Evolutionary conservation across 2,888 invertebrate species (phyloP), one percentile per base, ranked within the genome.

Genomic region (Hypercompe scribonia): DNA sequence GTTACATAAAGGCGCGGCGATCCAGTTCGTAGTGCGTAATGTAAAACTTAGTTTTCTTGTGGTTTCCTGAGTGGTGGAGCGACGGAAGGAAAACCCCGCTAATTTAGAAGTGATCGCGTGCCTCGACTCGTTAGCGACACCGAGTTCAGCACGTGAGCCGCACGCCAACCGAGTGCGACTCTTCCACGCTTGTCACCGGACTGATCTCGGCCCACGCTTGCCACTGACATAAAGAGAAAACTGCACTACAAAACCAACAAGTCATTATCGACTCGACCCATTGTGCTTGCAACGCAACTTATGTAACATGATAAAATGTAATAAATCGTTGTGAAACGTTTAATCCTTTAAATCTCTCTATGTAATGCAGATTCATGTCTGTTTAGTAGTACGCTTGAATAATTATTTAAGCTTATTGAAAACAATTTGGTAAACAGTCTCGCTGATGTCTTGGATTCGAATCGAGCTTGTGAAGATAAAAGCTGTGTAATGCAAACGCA

Each of bases 361-460:
- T 83, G 89, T 89, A 90, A 92, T 90, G 90, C 89, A 89, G 88
- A 89, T 88, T 89, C 86, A 88, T 86, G 86, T 89, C 88, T 87
- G 85, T 87, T 87, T 86, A 87, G 86, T 87, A 89, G 85, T 84
- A 87, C 84, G 86, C 90, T 92, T 92, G 89, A 90, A 90, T 90
- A 92, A 93, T 93, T 94, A 91, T 90, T 91, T 92, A 91, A 91
- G 91, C 90, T 93, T 93, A 94, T 94, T 93, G 95, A 92, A 95
- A 95, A 94, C 94, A 94, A 95, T 95, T 95, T 93, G 93, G 95
- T 93, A 91, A 94, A 94, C 95, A 95, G 91, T 86, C 87, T 89
- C 89, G 92, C 90, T 91, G 93, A 94, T 94, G 94, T 93, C 92
- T 91, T 93, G 94, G 93, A 95, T 95, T 93, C 91, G 91, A 93